A percentile compares a stretch with the other conserved stretches of the same genome.
Evolutionary conservation across 2,888 invertebrate genomes (phyloP).

Genomic region (Eilema depressum): DNA sequence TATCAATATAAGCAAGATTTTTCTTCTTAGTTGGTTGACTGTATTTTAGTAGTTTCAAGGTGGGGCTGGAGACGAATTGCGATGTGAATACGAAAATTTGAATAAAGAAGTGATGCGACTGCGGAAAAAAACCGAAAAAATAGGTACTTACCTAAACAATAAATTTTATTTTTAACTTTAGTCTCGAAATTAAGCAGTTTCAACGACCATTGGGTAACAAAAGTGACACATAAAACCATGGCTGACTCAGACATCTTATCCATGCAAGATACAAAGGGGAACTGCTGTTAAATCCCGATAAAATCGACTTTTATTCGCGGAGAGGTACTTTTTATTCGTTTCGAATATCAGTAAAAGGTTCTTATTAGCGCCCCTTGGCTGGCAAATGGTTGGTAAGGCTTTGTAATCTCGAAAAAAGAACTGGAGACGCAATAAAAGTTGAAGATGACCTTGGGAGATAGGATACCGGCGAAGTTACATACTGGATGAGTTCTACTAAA

Average conservation of each 20-base stretch:
- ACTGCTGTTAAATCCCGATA: constrained; percentile 43
- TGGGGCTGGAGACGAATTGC: no score
- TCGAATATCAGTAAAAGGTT: constrained; percentile 39
- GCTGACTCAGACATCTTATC: constrained; percentile 37
- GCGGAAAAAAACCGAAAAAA: no score
- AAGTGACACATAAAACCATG: constrained; percentile 18
- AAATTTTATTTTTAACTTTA: neutral
- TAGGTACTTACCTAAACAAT: no score
- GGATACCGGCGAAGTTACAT: neutral
- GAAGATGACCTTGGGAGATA: neutral
- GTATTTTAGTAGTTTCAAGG: no score
- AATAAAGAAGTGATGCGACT: no score
- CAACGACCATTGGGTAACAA: neutral
- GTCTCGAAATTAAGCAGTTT: neutral
- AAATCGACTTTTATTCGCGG: constrained; percentile 37
- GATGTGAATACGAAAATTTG: no score
- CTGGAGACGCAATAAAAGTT: neutral
- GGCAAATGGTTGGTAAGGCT: constrained; percentile 28
- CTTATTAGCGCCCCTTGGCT: constrained; percentile 34
- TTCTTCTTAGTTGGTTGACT: no score
- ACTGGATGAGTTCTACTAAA: neutral
- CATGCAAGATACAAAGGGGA: constrained; percentile 36
- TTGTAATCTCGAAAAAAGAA: constrained; percentile 30
- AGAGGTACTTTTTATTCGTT: constrained; percentile 43
- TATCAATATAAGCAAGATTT: no score